Percentiles rank a stretch among this genome's conserved stretches.
These are phyloP conservation scores for Chymomyza caudatula DNA, from an alignment of 2,888 invertebrate species.

Conservation along the genomic window DNA sequence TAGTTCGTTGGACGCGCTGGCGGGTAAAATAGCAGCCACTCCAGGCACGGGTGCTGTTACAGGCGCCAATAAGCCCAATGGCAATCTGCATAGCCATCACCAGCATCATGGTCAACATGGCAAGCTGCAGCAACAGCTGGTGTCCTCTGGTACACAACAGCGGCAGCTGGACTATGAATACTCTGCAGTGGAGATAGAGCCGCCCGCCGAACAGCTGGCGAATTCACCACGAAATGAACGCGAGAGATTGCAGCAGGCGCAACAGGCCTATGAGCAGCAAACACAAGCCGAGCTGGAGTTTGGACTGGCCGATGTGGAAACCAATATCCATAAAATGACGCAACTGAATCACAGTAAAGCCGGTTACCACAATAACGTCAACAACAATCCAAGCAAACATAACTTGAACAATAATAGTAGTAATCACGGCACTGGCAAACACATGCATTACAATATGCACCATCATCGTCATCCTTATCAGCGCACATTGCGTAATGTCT, in stretches of 20 bases:
- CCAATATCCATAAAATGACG: slow-evolving; percentile 39
- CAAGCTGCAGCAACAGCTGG: slow-evolving; percentile 39
- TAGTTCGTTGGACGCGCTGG: slow-evolving; percentile 91
- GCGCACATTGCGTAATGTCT: slow-evolving; percentile 45
- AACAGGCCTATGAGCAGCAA: slow-evolving; percentile 63
- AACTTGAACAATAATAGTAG: slow-evolving; percentile 31
- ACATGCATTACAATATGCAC: background rate
- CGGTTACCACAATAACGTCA: slow-evolving; percentile 63
- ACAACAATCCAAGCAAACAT: slow-evolving; percentile 56
- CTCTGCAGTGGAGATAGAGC: slow-evolving; percentile 61
- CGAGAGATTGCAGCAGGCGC: slow-evolving; percentile 56
- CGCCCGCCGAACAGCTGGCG: slow-evolving; percentile 59
- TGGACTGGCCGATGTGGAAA: slow-evolving; percentile 66
- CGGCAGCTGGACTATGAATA: slow-evolving; percentile 61
- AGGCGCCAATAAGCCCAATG: slow-evolving; percentile 52
- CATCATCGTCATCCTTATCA: slow-evolving; percentile 59
- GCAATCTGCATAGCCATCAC: slow-evolving; percentile 33
- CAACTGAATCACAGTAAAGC: slow-evolving; percentile 47
- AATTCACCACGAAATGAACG: slow-evolving; percentile 59
- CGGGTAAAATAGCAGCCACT: slow-evolving; percentile 88
- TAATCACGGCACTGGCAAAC: slow-evolving; percentile 3
- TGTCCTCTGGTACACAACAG: slow-evolving; percentile 23
- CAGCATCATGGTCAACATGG: slow-evolving; percentile 38
- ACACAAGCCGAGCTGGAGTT: slow-evolving; percentile 62
- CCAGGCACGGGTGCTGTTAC: slow-evolving; percentile 81